phyloP scores from a whole-genome alignment of 2,888 invertebrate genomes.

The Dinocampus coccinellae region DNA sequence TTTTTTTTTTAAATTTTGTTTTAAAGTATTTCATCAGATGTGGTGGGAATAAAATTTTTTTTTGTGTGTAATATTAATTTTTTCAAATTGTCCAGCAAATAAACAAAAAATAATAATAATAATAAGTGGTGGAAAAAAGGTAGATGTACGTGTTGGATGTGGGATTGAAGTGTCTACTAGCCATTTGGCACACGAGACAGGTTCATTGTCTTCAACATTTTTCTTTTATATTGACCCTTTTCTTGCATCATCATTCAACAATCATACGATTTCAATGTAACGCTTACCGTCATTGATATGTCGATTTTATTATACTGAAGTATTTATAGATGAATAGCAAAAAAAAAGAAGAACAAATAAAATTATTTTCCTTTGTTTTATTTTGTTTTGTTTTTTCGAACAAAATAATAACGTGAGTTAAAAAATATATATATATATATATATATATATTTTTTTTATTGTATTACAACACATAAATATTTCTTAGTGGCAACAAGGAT shows the following conservation, averaged over 20 bases:
- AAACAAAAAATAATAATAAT: not conserved
- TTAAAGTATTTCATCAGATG: no score
- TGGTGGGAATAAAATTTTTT: no score
- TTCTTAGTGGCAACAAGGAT: not conserved
- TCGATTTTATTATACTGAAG: not conserved
- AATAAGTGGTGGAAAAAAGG: constrained; percentile 26
- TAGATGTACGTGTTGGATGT: not conserved
- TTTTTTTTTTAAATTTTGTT: no score
- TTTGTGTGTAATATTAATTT: constrained; percentile 60
- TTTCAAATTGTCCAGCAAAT: constrained; percentile 50
- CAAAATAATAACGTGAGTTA: not conserved
- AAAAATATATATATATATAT: constrained; percentile 5
- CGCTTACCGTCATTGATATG: not conserved
- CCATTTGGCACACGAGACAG: constrained; percentile 60
- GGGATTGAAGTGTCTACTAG: constrained; percentile 34
- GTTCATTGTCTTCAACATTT: constrained; percentile 58
- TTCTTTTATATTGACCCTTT: constrained; percentile 51
- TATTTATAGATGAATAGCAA: not conserved
- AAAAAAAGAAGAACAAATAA: not conserved
- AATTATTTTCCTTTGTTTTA: no score
- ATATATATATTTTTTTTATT: no score
- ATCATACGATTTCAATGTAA: constrained; percentile 47
- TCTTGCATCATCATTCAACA: constrained; percentile 57
- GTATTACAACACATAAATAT: not conserved
- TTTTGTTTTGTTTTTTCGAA: not conserved